A percentile compares a stretch with the other conserved stretches of the same genome.
These are phyloP conservation scores for Heliothis virescens DNA, from an alignment of 1,140 invertebrate species.

Conservation along the genomic window DNA sequence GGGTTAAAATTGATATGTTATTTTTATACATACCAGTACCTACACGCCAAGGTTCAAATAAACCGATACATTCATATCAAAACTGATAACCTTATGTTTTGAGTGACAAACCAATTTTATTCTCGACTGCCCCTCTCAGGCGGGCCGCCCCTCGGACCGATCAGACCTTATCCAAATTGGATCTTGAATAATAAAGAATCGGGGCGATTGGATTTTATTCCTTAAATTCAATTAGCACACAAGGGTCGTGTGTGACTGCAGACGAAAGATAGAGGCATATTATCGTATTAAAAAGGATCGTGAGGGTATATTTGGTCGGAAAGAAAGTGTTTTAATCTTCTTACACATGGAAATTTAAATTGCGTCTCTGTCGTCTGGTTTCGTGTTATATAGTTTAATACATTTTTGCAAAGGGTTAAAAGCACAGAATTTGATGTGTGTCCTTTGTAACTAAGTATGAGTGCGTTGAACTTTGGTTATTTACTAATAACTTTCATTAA, in stretches of 20 bases:
- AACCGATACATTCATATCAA: slow-evolving; percentile 70
- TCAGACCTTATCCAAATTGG: slow-evolving; percentile 87
- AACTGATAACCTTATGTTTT: slow-evolving; percentile 85
- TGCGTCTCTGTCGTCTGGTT: slow-evolving; percentile 8
- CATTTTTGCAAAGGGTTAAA: background rate
- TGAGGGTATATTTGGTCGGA: slow-evolving; percentile 69
- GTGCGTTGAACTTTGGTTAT: background rate
- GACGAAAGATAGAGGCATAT: slow-evolving; percentile 83
- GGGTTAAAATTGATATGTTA: slow-evolving; percentile 6
- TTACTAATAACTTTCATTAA: too few species aligned
- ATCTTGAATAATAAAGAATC: slow-evolving; percentile 88
- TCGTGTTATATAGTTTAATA: background rate
- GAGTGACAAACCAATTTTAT: slow-evolving; percentile 87
- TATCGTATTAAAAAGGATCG: slow-evolving; percentile 83
- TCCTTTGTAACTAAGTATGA: background rate
- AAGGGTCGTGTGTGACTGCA: slow-evolving; percentile 83
- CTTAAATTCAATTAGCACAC: slow-evolving; percentile 87
- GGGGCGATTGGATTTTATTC: slow-evolving; percentile 87
- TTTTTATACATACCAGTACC: background rate
- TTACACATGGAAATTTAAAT: slow-evolving; percentile 22
- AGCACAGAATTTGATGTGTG: background rate
- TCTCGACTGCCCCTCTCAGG: slow-evolving; percentile 79
- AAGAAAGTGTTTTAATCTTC: slow-evolving; percentile 39
- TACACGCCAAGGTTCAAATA: slow-evolving; percentile 14
- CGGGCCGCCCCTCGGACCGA: slow-evolving; percentile 74